Evolutionary conservation across 1,140 invertebrate genomes (phyloP), one percentile per base, ranked within the genome.

Genomic region (Penaeus vannamei): DNA sequence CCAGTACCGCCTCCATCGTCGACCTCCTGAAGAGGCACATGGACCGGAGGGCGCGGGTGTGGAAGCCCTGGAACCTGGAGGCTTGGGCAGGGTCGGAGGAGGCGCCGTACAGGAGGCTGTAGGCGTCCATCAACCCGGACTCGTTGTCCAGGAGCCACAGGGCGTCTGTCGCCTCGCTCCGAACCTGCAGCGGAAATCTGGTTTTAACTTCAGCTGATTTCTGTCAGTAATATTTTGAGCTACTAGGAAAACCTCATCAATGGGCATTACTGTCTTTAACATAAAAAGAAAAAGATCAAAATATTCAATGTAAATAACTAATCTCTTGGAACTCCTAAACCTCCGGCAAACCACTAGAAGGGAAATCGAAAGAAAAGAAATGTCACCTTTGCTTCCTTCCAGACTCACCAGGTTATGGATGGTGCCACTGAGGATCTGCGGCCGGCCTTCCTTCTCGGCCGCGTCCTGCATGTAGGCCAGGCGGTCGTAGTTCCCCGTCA

Each of bases 131-230:
- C 14, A 94, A 91, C 7, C 93, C 93, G 84, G 93, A 93, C 85
- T 94, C 93, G 86, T 94, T 94, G 91, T 94, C 93, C 32, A 94
- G 93, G 14, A 94, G 90, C 93, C 93, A 93, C 3, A 94, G 86
- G 60, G 92, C 93, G 2, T 91, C 91, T 1, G 91, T 92, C 46
- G 89, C 90, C 64, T 91, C 91, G 8, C 92, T 92, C 76, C 92
- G 91, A 2, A 87, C 86, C 86, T 87, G 60, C 0, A 3, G 20
- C 2, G 32, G 76, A 42, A 36, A 17, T 26, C 0, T 53, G 77
- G 22, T 19, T 0, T 22, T 10, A 20, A 20, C 29, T 20, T 20
- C 29, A 32, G 22, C 0, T 76, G 32, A 32, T n/a, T 42, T 42
- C 8, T 42, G 8, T 42, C 36, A 7, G 36, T 7, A 42, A 42